Base-by-base conservation (phyloP, 2,113 vertebrate genomes). In the Muntiacus reevesi region DNA sequence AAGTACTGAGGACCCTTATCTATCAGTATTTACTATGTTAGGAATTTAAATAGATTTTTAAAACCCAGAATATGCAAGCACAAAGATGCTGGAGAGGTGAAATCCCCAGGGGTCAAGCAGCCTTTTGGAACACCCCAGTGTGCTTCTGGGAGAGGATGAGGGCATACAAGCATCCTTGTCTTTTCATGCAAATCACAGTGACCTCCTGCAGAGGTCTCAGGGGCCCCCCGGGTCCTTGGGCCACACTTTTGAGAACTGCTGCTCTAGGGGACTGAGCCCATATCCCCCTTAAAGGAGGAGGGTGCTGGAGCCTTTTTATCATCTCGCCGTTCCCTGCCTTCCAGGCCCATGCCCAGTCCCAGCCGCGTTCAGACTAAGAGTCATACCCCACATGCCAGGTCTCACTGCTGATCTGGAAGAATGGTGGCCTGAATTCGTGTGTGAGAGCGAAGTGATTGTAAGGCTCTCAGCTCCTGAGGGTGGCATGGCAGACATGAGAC, bases 331-430 rank as follows among this genome's bases (percentile, higher is more conserved):
- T 21, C 5, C 52, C 14, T 78, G 12, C 27, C n/a, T 64, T 16
- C 28, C 45, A 1, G 15, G 6, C 14, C 36, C 21, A 23, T 85
- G 10, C 33, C 59, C 4, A 64, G 2, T 13, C 55, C 62, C 62
- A 64, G 30, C 81, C 5, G 6, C 33, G 21, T 40, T 74, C 40
- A 83, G 57, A 45, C 81, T 76, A 74, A 78, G 59, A 13, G 2
- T 28, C 3, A 4, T 2, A 25, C 33, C 50, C 12, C 3, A 3
- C 8, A 0, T 5, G 36, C n/a, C 40, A 3, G 0, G 3, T 36
- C 57, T 85, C 30, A 21, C 3, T 85, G 25, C 45, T 7, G 6
- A 50, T 55, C 71, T 71, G 74, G 43, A 60, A 54, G 43, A 57
- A 19, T 0, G 17, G 3, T 7, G 30, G 25, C 83, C 60, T 60